A percentile compares a stretch with the other conserved stretches of the same genome.
Evolutionary conservation across 2,888 invertebrate species (phyloP).

Genomic region (Tortricodes alternella): DNA sequence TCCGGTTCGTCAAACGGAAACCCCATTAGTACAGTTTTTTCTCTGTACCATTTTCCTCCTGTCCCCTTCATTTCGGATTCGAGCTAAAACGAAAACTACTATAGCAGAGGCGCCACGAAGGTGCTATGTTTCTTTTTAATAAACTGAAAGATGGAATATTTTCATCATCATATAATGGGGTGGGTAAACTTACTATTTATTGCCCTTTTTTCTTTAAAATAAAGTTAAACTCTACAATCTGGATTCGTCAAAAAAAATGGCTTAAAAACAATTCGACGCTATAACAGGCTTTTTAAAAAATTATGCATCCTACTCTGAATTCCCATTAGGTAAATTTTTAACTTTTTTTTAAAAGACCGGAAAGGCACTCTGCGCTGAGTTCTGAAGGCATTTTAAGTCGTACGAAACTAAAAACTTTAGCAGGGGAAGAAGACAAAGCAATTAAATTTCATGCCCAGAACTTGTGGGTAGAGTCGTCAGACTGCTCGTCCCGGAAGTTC

Average conservation of each 20-base stretch:
- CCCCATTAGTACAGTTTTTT: slow-evolving; percentile 1
- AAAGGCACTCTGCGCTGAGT: no score
- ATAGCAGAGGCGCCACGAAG: not conserved
- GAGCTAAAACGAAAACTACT: not conserved
- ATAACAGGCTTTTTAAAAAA: not conserved
- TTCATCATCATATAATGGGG: no score
- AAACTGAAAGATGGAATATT: no score
- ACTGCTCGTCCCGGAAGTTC: no score
- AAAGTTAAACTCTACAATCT: no score
- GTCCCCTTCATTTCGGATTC: slow-evolving; percentile 10
- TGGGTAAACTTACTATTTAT: no score
- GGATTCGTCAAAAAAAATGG: not conserved
- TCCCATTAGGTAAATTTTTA: not conserved
- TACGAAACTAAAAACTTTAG: no score
- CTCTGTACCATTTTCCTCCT: not conserved
- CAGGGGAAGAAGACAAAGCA: no score
- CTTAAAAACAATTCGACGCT: not conserved
- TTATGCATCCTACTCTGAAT: not conserved
- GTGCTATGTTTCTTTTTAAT: not conserved
- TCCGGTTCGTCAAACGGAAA: slow-evolving; percentile 12
- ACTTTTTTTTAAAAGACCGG: not conserved
- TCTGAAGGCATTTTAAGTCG: not conserved
- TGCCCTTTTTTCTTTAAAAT: no score
- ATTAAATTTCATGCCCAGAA: no score
- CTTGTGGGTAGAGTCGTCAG: no score